Conservation (phyloP, 2,888 invertebrate species). For the Sinohyriopsis cumingii region DNA sequence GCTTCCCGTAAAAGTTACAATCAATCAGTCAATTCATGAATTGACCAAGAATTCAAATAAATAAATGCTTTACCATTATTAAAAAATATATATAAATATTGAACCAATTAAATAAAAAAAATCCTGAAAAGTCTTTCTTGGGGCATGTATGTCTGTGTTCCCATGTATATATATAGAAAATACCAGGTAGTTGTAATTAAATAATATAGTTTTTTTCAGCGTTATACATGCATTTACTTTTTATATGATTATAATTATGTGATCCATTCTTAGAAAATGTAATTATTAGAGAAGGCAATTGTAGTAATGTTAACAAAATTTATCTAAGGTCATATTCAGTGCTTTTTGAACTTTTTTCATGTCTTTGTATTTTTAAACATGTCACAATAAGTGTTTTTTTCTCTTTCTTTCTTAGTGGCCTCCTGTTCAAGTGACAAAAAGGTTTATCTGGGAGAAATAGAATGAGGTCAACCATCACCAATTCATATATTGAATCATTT, state of each 20-base stretch:
- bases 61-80: background rate
- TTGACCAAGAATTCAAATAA: background rate
- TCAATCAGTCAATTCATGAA: background rate
- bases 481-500: too few species aligned
- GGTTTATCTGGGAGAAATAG: constrained; percentile 95
- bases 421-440: constrained; percentile 97
- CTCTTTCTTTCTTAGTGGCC: constrained; percentile 78
- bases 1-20: background rate
- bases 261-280: too few species aligned
- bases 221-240: too few species aligned
- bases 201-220: too few species aligned
- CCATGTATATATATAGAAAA: too few species aligned
- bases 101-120: too few species aligned
- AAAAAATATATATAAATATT: background rate
- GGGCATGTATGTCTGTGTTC: too few species aligned
- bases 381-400: background rate
- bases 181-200: too few species aligned
- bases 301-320: background rate
- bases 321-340: background rate
- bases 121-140: too few species aligned
- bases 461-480: constrained; percentile 67
- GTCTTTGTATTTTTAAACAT: too few species aligned
- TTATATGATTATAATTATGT: too few species aligned
- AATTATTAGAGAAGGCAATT: too few species aligned
- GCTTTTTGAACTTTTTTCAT: background rate